Conservation (phyloP, 1,140 invertebrate genomes). For the Physella acuta region DNA sequence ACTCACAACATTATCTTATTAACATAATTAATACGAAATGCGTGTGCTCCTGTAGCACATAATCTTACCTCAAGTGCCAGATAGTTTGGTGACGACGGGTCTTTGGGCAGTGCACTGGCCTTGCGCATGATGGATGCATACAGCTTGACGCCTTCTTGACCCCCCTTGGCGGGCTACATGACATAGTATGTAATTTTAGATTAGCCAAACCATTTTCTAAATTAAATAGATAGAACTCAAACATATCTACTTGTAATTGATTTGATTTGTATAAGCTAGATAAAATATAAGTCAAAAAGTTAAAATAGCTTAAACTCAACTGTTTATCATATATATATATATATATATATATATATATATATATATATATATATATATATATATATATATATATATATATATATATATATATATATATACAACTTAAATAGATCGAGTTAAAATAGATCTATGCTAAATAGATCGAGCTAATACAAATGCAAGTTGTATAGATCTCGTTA, state of each 20-base stretch:
- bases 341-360: background rate
- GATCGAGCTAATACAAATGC: background rate
- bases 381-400: background rate
- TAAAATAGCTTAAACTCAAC: too few relatives aligned
- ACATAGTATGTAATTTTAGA: too few relatives aligned
- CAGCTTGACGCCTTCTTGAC: conserved; percentile 40
- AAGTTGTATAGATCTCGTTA: background rate
- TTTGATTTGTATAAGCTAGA: too few relatives aligned
- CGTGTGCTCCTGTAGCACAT: too few relatives aligned
- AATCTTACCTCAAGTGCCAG: conserved; percentile 47
- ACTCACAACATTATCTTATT: too few relatives aligned
- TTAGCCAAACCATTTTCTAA: too few relatives aligned
- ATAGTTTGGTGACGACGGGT: conserved; percentile 49
- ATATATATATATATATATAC: background rate
- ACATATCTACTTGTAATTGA: too few relatives aligned
- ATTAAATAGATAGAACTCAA: too few relatives aligned
- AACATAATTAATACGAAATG: too few relatives aligned
- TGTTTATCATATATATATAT: background rate
- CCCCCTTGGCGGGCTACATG: conserved; percentile 43
- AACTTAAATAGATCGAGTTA: background rate
- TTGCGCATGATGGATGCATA: conserved; percentile 50
- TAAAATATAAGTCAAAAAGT: background rate
- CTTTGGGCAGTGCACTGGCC: conserved; percentile 37
- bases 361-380: background rate
- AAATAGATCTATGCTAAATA: background rate